Base-by-base conservation (phyloP, 2,888 invertebrate species). In the Conistra vaccinii region DNA sequence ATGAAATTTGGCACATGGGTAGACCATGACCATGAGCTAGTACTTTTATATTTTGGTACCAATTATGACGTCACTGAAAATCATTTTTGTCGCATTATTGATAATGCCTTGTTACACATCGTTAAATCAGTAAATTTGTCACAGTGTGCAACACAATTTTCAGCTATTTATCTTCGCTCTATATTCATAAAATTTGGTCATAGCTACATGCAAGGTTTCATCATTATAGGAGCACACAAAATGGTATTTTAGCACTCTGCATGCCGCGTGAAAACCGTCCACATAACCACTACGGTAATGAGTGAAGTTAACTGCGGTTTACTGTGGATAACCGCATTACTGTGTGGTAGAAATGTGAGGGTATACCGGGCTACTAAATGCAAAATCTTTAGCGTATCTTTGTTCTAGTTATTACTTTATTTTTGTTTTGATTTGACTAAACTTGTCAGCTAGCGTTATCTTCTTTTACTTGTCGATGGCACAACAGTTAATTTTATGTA, bases 111-210 rank as follows among this genome's bases (percentile, higher is more conserved):
- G 39, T 58, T 48, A 77, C 48, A 51, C 39, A 32, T 67, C 20
- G 51, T 63, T 71, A 23, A 57, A 53, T 57, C 7, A 63, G 35
- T 32, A 32, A 70, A 71, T 62, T 63, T 17, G n/a, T 29, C 48
- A 39, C 62, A 53, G 7, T 12, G 29, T 14, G 29, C 32, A 69
- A 70, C 62, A 57, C 23, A 23, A 57, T 42, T 1, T 26, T 42
- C 26, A 69, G 39, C 14, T 63, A 77, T 79, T 80, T 63, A 65
- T 3, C 20, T 35, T 23, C 51, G 2, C 63, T 80, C n/a, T 80
- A 17, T 65, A 55, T 80, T 72, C 73, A 80, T 79, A 32, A 45
- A 42, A 29, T 51, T 29, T 20, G 63, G 17, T 17, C 26, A 39
- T n/a, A 39, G 17, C 48, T 26, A 51, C 32, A 32, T 10, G 14